Evolutionary conservation across 1,140 invertebrate genomes (phyloP).

Genomic region (Drosophila hydei): DNA sequence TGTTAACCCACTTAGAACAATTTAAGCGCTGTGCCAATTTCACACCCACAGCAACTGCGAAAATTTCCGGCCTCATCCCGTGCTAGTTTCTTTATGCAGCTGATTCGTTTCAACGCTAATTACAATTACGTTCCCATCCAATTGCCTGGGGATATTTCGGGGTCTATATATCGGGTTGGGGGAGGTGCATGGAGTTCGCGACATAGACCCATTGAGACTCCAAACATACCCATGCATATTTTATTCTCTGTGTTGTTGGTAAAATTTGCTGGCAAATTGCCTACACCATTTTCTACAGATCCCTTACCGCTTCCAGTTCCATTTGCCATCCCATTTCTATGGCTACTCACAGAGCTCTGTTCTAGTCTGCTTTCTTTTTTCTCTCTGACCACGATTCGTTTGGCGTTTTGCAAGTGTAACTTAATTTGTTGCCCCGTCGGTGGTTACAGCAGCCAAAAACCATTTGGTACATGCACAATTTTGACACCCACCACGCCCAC

Average conservation of each 20-base stretch:
- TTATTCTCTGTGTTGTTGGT: constrained; percentile 49
- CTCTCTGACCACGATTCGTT: constrained; percentile 51
- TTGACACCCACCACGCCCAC: constrained; percentile 55
- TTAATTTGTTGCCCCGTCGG: constrained; percentile 56
- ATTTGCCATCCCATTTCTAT: constrained; percentile 9
- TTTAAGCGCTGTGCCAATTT: constrained; percentile 58
- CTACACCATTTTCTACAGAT: constrained; percentile 22
- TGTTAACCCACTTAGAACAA: constrained; percentile 70
- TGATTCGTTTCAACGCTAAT: constrained; percentile 62
- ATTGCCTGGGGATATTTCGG: constrained; percentile 4
- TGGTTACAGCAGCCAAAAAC: constrained; percentile 51
- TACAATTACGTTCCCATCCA: constrained; percentile 58
- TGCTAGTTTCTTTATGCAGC: constrained; percentile 52
- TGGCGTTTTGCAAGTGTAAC: constrained; percentile 74
- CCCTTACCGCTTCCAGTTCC: constrained; percentile 12
- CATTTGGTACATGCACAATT: constrained; percentile 76
- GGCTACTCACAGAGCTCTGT: constrained; percentile 1
- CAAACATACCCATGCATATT: constrained; percentile 77
- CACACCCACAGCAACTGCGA: constrained; percentile 30
- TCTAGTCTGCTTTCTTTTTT: constrained; percentile 3
- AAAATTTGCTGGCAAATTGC: constrained; percentile 45
- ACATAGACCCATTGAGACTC: constrained; percentile 47
- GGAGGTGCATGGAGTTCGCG: neutral
- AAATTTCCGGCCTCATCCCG: neutral
- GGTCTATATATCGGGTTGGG: neutral